Conservation (phyloP, 2,888 invertebrate genomes). For the Galerucella nymphaeae region DNA sequence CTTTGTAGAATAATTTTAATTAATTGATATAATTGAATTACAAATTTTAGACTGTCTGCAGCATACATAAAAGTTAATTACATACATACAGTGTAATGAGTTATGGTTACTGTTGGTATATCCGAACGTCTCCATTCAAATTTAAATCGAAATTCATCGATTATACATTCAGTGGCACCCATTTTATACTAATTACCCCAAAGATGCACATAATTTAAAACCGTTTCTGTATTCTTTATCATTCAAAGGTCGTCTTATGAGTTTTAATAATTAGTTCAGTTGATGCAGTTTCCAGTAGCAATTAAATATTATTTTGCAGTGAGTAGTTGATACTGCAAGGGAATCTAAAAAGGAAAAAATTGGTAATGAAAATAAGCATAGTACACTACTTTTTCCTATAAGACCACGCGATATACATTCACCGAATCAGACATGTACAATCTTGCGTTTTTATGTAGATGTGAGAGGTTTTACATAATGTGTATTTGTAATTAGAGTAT, state of each 20-base stretch:
- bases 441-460: too few relatives aligned
- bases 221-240: not conserved
- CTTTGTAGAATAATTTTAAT: not conserved
- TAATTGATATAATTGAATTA: constrained; percentile 8
- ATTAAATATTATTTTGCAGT: not conserved
- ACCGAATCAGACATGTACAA: too few relatives aligned
- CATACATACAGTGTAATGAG: constrained; percentile 20
- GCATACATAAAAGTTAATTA: constrained; percentile 16
- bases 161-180: constrained; percentile 44
- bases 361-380: too few relatives aligned
- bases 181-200: constrained; percentile 33
- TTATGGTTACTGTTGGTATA: constrained; percentile 1
- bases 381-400: too few relatives aligned
- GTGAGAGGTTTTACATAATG: too few relatives aligned
- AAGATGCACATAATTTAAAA: constrained; percentile 34
- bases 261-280: not conserved
- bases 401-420: too few relatives aligned
- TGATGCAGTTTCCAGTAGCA: not conserved
- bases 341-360: too few relatives aligned
- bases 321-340: not conserved
- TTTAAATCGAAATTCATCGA: constrained; percentile 17
- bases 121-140: constrained; percentile 24
- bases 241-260: constrained; percentile 4
- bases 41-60: constrained; percentile 27
- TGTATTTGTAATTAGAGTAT: too few relatives aligned